These are phyloP conservation scores for Calephelis nemesis DNA, from an alignment of 1,140 invertebrate species.

Conservation along the genomic window DNA sequence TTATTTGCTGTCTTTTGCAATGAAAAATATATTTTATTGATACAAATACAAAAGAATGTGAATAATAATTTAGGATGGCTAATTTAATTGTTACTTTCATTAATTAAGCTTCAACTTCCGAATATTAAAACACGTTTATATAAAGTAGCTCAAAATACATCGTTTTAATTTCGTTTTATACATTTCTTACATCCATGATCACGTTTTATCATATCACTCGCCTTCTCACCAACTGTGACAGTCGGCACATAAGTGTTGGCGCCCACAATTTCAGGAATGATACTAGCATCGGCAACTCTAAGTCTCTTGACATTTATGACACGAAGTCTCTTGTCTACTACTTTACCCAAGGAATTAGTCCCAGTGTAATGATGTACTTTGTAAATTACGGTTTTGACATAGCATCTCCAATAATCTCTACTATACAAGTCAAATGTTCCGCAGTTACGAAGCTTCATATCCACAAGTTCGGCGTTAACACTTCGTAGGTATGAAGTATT, in stretches of 20 bases:
- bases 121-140: no score
- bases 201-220: constrained; percentile 4
- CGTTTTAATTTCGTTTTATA: no score
- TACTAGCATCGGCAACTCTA: constrained; percentile 3
- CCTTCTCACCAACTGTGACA: constrained; percentile 5
- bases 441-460: constrained; percentile 14
- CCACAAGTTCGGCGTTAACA: constrained; percentile 25
- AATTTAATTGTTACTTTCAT: no score
- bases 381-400: not conserved
- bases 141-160: no score
- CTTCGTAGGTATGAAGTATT: constrained; percentile 34
- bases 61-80: no score
- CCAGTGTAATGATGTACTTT: constrained; percentile 30
- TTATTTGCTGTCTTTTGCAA: no score
- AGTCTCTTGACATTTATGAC: not conserved
- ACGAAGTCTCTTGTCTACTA: constrained; percentile 7
- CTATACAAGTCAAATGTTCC: no score
- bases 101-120: no score
- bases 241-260: not conserved
- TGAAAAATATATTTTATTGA: no score
- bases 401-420: no score
- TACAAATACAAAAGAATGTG: no score
- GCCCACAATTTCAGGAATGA: not conserved
- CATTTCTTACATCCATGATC: not conserved
- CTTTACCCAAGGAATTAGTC: constrained; percentile 33